These are phyloP conservation scores for Kryptopterus vitreolus DNA, from an alignment of 2,797 vertebrate genomes.

Conservation along the genomic window DNA sequence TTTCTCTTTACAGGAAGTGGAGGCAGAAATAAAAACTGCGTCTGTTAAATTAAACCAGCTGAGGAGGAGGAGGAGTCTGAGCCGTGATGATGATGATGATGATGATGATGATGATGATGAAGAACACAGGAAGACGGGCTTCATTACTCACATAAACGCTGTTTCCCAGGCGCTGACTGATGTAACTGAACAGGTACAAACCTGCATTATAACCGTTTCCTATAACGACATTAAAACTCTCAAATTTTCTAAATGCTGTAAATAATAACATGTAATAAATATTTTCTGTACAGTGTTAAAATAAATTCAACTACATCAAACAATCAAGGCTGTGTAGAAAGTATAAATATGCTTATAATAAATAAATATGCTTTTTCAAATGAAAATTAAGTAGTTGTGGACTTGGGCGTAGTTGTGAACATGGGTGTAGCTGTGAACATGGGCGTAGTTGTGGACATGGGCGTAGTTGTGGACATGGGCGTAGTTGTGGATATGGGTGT, in stretches of 20 bases:
- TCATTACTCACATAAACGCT: conserved; percentile 41
- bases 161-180: conserved; percentile 47
- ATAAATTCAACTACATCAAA: too few species aligned
- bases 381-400: too few species aligned
- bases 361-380: too few species aligned
- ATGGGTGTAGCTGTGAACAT: too few species aligned
- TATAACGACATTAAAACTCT: neutral
- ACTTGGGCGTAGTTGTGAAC: too few species aligned
- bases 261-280: neutral
- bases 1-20: conserved; percentile 70
- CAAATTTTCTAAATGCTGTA: neutral
- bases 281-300: too few species aligned
- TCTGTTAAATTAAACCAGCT: conserved; percentile 71
- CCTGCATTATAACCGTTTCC: neutral
- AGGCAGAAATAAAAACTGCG: conserved; percentile 73
- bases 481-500: too few species aligned
- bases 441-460: too few species aligned
- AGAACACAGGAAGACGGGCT: conserved; percentile 34
- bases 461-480: too few species aligned
- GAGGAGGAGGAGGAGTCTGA: conserved; percentile 55
- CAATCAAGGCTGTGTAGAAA: too few species aligned
- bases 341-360: neutral
- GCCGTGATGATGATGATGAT: too few species aligned
- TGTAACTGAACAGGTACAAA: conserved; percentile 61
- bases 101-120: too few species aligned